Conservation (phyloP, 2,888 invertebrate genomes). For the Platypus cylindrus region DNA sequence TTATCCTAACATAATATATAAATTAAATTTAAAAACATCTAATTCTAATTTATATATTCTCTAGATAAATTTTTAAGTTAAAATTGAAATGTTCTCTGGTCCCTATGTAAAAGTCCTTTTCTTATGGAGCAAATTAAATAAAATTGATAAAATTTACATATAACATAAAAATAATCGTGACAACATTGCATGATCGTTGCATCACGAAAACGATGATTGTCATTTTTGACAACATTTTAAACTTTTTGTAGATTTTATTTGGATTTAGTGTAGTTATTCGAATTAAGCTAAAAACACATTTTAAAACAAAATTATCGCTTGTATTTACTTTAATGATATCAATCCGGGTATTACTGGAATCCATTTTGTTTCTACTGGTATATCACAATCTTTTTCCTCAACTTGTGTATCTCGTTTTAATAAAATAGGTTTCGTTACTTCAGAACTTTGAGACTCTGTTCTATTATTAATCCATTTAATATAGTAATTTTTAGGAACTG, state of each 20-base stretch:
- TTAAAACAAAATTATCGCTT: background rate
- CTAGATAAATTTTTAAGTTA: no score
- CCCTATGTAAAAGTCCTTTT: no score
- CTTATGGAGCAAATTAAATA: background rate
- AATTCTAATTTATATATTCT: no score
- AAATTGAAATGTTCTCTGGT: no score
- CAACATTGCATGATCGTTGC: background rate
- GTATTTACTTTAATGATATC: constrained; percentile 10
- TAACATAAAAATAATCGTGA: background rate
- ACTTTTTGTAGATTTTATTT: background rate
- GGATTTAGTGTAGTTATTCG: background rate
- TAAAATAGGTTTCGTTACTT: constrained; percentile 3
- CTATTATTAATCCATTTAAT: constrained; percentile 6
- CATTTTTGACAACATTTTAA: background rate
- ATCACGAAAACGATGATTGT: background rate
- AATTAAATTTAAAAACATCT: no score
- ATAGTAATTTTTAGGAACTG: constrained; percentile 8
- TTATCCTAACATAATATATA: no score
- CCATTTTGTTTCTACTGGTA: constrained; percentile 9
- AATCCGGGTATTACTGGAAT: constrained; percentile 10
- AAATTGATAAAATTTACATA: background rate
- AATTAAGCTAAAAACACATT: background rate
- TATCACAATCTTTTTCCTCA: background rate
- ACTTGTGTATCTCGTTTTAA: background rate
- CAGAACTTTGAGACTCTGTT: constrained; percentile 3